Base-by-base conservation (phyloP, 2,888 invertebrate species). In the Cephus rjabovi region DNA sequence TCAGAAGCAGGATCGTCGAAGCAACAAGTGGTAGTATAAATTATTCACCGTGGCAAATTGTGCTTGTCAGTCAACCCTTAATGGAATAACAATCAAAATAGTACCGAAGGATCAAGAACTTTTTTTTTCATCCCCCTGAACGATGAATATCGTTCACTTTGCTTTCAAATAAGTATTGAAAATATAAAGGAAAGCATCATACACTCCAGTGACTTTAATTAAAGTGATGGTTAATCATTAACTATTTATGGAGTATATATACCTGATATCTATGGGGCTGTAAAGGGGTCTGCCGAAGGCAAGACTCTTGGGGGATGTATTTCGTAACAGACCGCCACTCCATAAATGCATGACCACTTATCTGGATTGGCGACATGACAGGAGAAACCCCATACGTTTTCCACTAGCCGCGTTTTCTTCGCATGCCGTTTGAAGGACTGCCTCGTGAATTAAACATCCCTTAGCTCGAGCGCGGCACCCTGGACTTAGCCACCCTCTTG, bases 261-360 rank as follows among this genome's bases (percentile, higher is more conserved):
- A 15, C 35, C 35, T 56, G 23, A 56, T 23, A 9, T 15, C 15
- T 9, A 56, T 56, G 56, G 56, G 56, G 23, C 9, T 56, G 23
- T 9, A 71, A 71, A 71, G 31, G 34, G 71, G 34, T 71, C 33
- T 71, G 71, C 30, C 33, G 23, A 71, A 33, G 11, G 30, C 31
- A 71, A 71, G 71, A 11, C 31, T 34, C 31, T 3, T 23, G 15
- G 33, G 71, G 30, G 9, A 56, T 23, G 56, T 56, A 56, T 23
- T 56, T 23, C 23, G 56, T 56, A 56, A 34, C 74, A 77, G 77
- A 30, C 31, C 73, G 79, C 75, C 81, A 80, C 85, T 91, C 87
- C 90, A 91, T 91, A 91, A 91, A 91, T 91, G 91, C 88, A 91
- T 91, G 91, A 90, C 90, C 91, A 91, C 91, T 91, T 91, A 91